These are phyloP conservation scores for Indicator maculatus DNA, from an alignment of 2,113 vertebrate genomes.

Conservation along the genomic window DNA sequence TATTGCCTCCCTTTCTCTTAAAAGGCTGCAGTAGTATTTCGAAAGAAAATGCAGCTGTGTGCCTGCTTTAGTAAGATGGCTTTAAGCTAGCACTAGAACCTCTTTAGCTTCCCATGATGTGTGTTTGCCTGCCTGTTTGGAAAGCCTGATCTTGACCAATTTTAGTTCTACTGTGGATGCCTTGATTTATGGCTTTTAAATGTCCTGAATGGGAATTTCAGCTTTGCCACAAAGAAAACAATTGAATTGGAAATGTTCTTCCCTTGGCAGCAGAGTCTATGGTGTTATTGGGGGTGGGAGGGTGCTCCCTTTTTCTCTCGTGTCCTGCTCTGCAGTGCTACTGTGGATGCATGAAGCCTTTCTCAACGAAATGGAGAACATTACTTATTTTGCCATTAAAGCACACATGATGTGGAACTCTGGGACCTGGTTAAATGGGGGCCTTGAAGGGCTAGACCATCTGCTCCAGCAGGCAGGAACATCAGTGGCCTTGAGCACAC, in stretches of 20 bases:
- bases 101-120: background rate
- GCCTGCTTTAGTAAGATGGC: background rate
- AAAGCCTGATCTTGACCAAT: slow-evolving; percentile 33
- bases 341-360: slow-evolving; percentile 1
- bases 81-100: slow-evolving; percentile 12
- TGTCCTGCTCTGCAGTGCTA: slow-evolving; percentile 6
- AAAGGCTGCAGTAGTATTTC: slow-evolving; percentile 45
- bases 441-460: background rate
- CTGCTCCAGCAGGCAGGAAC: background rate
- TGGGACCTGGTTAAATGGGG: background rate
- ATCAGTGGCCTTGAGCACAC: fast-evolving
- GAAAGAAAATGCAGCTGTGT: slow-evolving; percentile 50
- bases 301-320: slow-evolving; percentile 6
- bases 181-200: slow-evolving; percentile 59
- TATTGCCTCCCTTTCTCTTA: slow-evolving; percentile 1
- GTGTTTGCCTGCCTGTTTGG: background rate
- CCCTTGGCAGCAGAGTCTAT: slow-evolving; percentile 22
- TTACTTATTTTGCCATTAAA: background rate
- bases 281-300: background rate
- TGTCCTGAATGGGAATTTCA: slow-evolving; percentile 32
- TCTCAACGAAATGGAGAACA: background rate
- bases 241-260: slow-evolving; percentile 51
- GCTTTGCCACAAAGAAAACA: slow-evolving; percentile 50
- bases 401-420: background rate
- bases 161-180: slow-evolving; percentile 14